Evolutionary conservation across 2,888 invertebrate genomes (phyloP), one percentile per base, ranked within the genome.

Genomic region (Athetis lepigone): DNA sequence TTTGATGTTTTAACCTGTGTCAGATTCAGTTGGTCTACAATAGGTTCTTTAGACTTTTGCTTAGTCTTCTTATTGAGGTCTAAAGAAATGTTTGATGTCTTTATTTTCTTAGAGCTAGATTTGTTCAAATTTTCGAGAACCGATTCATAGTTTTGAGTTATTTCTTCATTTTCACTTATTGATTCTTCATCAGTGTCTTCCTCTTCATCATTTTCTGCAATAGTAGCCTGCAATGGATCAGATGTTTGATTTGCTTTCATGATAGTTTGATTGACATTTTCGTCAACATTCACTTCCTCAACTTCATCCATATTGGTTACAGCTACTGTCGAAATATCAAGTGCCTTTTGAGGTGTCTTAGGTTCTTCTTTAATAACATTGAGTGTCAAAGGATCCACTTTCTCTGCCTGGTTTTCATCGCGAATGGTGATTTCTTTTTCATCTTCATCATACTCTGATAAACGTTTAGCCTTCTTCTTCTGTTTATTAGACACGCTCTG

Each of bases 11-110:
- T 93, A 7, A 83, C 77, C 61, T 87, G 80, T 23, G 93, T 93
- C 8, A 94, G 84, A 79, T 94, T 95, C 2, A 94, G 83, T 72
- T 93, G 82, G 59, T 94, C 92, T 36, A 93, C 67, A 52, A 93
- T 85, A 42, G 88, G 76, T 37, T 83, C 82, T 16, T 87, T 87
- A 25, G 70, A 11, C 51, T 85, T 87, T 54, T 85, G 76, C 45
- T 88, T 90, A 8, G 59, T 46, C 68, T 91, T 91, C 56, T 87
- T 90, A 39, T 87, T 79, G 0, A 89, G 65, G 63, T 92, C 90
- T 29, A 94, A 79, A 3, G 94, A 94, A 40, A 81, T 82, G 60
- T 94, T 87, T 27, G 63, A 55, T 1, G 78, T 71, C 81, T 90
- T 89, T 9, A 82, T 79, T 43, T 78, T 81, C 29, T 84, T 85